Base-by-base conservation (phyloP, 1,140 invertebrate species). In the Lordiphosa clarofinis region DNA sequence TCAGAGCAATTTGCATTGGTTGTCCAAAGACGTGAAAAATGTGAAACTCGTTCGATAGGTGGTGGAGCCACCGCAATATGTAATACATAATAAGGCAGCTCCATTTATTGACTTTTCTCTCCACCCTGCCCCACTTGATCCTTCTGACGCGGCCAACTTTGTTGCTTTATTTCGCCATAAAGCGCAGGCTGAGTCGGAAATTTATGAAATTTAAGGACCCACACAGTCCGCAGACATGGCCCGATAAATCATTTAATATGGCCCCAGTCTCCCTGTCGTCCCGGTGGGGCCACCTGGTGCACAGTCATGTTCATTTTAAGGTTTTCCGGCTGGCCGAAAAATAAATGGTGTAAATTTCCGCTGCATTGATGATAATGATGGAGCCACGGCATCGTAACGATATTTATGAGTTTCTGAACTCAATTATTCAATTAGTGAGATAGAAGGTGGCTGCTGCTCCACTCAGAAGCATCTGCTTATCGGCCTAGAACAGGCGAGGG, bases 141-240 rank as follows among this genome's bases (percentile, higher is more conserved):
- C 37, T 28, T 12, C 46, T 35, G 11, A 12, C 11, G 9, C 12
- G n/a, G 56, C 3, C 54, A 73, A 78, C 52, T 68, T 76, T 63
- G 38, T 56, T 71, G 57, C 47, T 48, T 53, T 52, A 62, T 50
- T 71, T 66, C 9, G 57, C 57, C 62, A 73, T 73, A 67, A 73
- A 76, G 59, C 48, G 52, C 57, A 78, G 73, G 63, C 65, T 54
- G 66, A 54, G 48, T 21, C 44, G 47, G 68, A 79, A 79, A 68
- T 76, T 78, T 72, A 78, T 78, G 73, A 78, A 78, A 79, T 78
- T 79, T 73, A 69, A 72, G 74, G 57, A 53, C 59, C 57, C 63
- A 73, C 68, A 59, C 63, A 58, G 75, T 68, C 7, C 28, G 58
- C 37, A 73, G 73, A 59, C 65, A 69, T 65, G 74, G 64, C 55